Evolutionary conservation across 1,140 invertebrate genomes (phyloP).

Genomic region (Dryas iulia): DNA sequence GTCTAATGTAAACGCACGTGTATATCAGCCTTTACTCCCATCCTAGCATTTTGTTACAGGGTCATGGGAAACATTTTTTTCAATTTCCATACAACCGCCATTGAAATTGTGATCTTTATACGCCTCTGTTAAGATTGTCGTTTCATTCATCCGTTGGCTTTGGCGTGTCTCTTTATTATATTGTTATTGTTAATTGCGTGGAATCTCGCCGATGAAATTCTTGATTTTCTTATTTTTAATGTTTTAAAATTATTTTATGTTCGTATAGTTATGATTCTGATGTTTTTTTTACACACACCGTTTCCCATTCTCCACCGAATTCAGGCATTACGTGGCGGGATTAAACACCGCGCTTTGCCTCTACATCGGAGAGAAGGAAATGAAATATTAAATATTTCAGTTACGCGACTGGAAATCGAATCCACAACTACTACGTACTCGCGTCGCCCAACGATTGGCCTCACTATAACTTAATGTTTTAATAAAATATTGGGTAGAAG

Average conservation of each 20-base stretch:
- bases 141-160: neutral
- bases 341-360: too few species aligned
- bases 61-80: constrained; percentile 21
- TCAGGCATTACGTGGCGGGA: neutral
- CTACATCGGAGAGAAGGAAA: too few species aligned
- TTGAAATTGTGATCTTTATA: neutral
- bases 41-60: constrained; percentile 20
- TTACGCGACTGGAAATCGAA: too few species aligned
- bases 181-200: neutral
- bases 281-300: too few species aligned
- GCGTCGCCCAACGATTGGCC: too few species aligned
- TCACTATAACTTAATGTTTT: too few species aligned
- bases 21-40: neutral
- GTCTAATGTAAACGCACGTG: too few species aligned
- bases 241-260: too few species aligned
- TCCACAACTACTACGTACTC: too few species aligned
- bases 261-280: too few species aligned
- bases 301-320: neutral
- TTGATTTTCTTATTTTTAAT: neutral
- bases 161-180: neutral
- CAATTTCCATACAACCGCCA: neutral
- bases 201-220: neutral
- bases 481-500: too few species aligned
- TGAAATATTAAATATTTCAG: too few species aligned
- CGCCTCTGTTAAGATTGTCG: neutral